Evolutionary conservation across 1,140 invertebrate genomes (phyloP), one percentile per base, ranked within the genome.

Genomic region (Zaprionus nigranus): DNA sequence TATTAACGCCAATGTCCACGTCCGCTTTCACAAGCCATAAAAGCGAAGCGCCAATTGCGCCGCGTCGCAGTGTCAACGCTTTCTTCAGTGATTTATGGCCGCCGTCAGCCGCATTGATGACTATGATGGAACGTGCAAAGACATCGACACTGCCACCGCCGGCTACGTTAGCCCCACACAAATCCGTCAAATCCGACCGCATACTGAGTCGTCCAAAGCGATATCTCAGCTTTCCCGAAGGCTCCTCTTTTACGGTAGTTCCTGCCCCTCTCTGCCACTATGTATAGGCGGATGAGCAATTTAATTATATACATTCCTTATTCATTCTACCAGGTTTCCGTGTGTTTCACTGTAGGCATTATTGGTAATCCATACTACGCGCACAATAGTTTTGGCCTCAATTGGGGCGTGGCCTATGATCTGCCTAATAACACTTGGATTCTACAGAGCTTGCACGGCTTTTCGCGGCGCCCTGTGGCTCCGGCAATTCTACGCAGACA

Each of bases 381-480:
- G 58, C 81, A 91, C 53, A 84, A 92, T 76, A 91, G 85, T 74
- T 93, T 82, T 61, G 92, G 90, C 30, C 59, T 93, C 13, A 96
- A 96, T 92, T 96, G 96, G 96, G 96, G 96, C 57, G 95, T 96
- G 40, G 95, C 96, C 2, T 97, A 96, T 75, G 96, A 96, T 81
- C 85, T 97, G 46, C 96, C 96, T 2, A 95, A 96, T 79, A 94
- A 94, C 57, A 95, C 95, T 0, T 95, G 95, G 82, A 93, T 95
- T 2, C 92, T 95, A 24, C 91, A 94, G 4, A 93, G 94, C 56
- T 46, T 93, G 82, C 71, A 92, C 46, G 91, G 90, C 17, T 87
- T 92, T 80, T 59, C 75, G 49, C 56, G 46, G 91, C 93, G 75
- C 91, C 94, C 43, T 59, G 92, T 59, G 81, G 94, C 22, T 92